A percentile compares a stretch with the other conserved stretches of the same genome.
phyloP scores from a whole-genome alignment of 2,113 vertebrate species.

The Notothenia rossii region DNA sequence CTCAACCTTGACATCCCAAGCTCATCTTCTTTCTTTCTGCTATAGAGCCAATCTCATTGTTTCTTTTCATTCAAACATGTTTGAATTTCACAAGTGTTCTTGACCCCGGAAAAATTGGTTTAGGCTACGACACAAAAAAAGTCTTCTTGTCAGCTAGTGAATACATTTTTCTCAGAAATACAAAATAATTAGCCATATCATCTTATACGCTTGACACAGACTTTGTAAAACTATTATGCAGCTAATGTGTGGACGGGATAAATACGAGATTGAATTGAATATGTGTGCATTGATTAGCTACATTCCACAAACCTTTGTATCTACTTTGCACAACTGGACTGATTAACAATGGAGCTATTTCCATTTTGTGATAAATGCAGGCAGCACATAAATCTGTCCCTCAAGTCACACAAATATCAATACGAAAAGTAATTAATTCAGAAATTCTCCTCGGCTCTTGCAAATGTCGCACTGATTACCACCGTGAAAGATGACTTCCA shows the following conservation, averaged over 20 bases:
- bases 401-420: conserved; percentile 36
- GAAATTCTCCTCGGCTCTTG: conserved; percentile 20
- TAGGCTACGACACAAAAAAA: background rate
- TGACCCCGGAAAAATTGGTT: background rate
- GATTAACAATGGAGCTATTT: conserved; percentile 26
- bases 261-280: background rate
- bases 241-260: background rate
- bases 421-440: conserved; percentile 49
- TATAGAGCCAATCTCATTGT: background rate
- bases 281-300: conserved; percentile 9
- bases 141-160: background rate
- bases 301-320: conserved; percentile 24
- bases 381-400: conserved; percentile 14
- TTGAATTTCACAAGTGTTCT: background rate
- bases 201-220: background rate
- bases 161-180: background rate
- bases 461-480: conserved; percentile 21
- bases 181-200: background rate
- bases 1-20: background rate
- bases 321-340: conserved; percentile 20
- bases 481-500: conserved; percentile 29
- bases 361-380: conserved; percentile 32
- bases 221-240: background rate
- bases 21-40: conserved; percentile 12
- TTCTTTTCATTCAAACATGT: background rate